Base-by-base conservation (phyloP, 1,140 invertebrate species). In the Drosophila mojavensis region DNA sequence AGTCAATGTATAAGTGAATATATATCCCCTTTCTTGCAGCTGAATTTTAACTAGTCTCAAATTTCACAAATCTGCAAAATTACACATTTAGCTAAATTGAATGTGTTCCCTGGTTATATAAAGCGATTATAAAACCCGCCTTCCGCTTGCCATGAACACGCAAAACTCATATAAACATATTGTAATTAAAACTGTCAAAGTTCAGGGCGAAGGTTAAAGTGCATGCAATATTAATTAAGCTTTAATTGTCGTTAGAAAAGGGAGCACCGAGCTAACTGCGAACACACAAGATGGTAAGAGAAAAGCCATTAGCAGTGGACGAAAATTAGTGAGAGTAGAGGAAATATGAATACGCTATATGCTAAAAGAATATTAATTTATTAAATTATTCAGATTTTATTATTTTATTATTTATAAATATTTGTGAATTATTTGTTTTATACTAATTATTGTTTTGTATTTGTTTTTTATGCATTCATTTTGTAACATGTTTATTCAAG, bases 121-220 rank as follows among this genome's bases (percentile, higher is more conserved):
- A 61, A 61, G 41, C 50, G 56, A 68, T 68, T 73, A 73, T 51
- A 65, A 50, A 39, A 43, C 33, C 55, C 58, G 53, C 33, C 45
- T 56, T 71, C 68, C 61, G 68, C 33, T 51, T 33, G 39, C 17
- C 4, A 2, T 4, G 43, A 56, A 10, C 71, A 74, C 71, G 71
- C 65, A 28, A 66, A 55, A n/a, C 30, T 20, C 55, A 54, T 72
- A 66, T 54, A 60, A 51, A 48, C 58, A 50, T 53, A 62, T 56
- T 61, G 58, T 63, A 74, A 74, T 69, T 50, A 62, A 36, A 55
- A 41, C 36, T 36, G 58, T 58, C 41, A 74, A 74, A 74, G 71
- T 74, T 74, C 71, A 74, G 53, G 71, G 66, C 71, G 71, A 74
- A 74, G 71, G 66, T 69, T 74, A 74, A 56, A 58, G 65, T 74